phyloP scores from a whole-genome alignment of 2,113 vertebrate genomes.

The Aldabrachelys gigantea region DNA sequence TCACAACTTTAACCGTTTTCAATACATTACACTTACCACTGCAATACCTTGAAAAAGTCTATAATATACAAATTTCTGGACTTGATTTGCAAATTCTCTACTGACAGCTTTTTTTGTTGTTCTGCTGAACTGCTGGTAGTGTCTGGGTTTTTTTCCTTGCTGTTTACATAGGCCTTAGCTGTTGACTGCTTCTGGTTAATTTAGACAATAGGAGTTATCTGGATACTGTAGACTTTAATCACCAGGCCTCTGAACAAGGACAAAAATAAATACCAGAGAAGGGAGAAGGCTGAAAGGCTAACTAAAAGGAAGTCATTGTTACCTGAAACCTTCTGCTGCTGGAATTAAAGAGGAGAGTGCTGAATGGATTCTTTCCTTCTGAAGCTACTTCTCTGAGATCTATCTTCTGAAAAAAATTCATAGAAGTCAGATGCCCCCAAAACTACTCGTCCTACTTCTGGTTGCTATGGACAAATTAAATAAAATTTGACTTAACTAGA shows the following conservation, averaged over 20 bases:
- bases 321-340: neutral
- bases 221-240: neutral
- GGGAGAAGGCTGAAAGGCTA: neutral
- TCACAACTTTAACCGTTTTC: too few species aligned
- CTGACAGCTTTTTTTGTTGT: neutral
- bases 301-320: too few species aligned
- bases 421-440: neutral
- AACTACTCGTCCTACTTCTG: fast-evolving
- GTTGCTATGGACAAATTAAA: neutral
- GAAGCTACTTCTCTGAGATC: neutral
- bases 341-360: neutral
- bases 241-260: neutral
- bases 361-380: neutral
- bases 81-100: neutral
- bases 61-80: neutral
- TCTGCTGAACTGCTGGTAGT: neutral
- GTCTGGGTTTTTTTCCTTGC: neutral
- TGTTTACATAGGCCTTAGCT: neutral
- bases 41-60: neutral
- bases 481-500: fast-evolving
- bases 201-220: neutral
- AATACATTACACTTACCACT: neutral
- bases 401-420: neutral
- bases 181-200: neutral
- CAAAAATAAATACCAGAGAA: neutral